Percentiles rank a stretch among this genome's conserved stretches.
These are phyloP conservation scores for Pseudomyrmex gracilis DNA, from an alignment of 1,140 invertebrate genomes.

Conservation along the genomic window DNA sequence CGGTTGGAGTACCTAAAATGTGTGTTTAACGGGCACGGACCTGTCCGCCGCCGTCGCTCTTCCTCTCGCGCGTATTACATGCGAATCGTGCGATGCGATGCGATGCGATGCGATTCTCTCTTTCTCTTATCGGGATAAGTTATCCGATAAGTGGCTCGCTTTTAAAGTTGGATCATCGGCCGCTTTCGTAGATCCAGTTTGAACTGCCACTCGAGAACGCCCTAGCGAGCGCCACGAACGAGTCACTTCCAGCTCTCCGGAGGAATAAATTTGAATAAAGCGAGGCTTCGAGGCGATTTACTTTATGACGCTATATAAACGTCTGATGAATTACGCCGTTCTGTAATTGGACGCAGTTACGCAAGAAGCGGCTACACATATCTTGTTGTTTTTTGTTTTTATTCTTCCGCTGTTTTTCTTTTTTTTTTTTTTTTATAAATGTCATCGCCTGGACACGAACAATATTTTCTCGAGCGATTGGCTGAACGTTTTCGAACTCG, in stretches of 20 bases:
- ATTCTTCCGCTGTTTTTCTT: neutral
- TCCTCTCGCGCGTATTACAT: slow-evolving; percentile 32
- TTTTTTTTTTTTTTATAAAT: neutral
- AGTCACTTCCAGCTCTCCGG: neutral
- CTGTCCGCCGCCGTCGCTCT: slow-evolving; percentile 45
- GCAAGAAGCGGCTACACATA: neutral
- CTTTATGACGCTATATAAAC: slow-evolving; percentile 1
- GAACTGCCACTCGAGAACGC: neutral
- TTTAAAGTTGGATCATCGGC: slow-evolving; percentile 30
- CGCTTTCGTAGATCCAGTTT: slow-evolving; percentile 35
- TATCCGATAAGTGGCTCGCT: slow-evolving; percentile 47
- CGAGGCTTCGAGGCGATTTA: neutral
- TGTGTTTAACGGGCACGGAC: slow-evolving; percentile 79
- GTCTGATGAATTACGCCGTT: slow-evolving; percentile 9
- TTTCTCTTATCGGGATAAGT: slow-evolving; percentile 50
- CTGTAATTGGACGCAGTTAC: slow-evolving; percentile 28
- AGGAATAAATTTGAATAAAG: slow-evolving; percentile 29
- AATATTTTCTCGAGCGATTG: slow-evolving; percentile 5
- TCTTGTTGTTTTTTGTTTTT: neutral
- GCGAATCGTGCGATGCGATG: slow-evolving; percentile 58
- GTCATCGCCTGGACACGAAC: neutral
- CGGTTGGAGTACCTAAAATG: slow-evolving; percentile 83
- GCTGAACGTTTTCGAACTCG: neutral
- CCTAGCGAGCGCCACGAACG: neutral
- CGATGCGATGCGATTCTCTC: slow-evolving; percentile 17